A percentile compares a stretch with the other conserved stretches of the same genome.
phyloP scores from a whole-genome alignment of 2,888 invertebrate genomes.

The Synergus japonicus region DNA sequence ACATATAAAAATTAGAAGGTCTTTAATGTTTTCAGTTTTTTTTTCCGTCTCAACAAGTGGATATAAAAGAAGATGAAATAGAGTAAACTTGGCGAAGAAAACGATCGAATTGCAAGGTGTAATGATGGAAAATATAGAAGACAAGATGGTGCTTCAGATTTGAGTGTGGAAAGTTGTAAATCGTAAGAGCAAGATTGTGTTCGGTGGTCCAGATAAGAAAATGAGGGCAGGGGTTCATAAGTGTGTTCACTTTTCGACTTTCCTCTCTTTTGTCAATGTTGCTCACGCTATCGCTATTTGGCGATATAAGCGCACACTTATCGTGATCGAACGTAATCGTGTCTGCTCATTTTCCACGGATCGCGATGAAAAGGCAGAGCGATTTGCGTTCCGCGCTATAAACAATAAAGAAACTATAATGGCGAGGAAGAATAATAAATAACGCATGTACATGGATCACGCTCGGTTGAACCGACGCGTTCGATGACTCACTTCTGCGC shows the following conservation, averaged over 20 bases:
- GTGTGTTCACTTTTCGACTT: neutral
- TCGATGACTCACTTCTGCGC: slow-evolving; percentile 55
- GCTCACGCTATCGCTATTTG: neutral
- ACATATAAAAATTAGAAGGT: too few relatives aligned
- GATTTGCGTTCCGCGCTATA: slow-evolving; percentile 50
- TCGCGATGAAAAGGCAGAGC: slow-evolving; percentile 23
- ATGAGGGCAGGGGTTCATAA: neutral
- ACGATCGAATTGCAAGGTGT: too few relatives aligned
- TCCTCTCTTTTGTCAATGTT: neutral
- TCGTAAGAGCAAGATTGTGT: neutral
- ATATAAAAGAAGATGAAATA: too few relatives aligned
- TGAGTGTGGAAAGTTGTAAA: too few relatives aligned
- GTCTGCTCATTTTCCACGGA: slow-evolving; percentile 18
- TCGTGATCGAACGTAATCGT: neutral
- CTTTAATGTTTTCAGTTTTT: too few relatives aligned
- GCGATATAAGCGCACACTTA: slow-evolving; percentile 1
- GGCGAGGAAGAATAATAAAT: slow-evolving; percentile 37
- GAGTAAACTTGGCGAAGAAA: too few relatives aligned
- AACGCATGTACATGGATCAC: slow-evolving; percentile 47
- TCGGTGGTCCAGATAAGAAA: neutral
- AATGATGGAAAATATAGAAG: too few relatives aligned
- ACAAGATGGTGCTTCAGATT: too few relatives aligned
- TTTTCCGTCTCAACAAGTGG: too few relatives aligned
- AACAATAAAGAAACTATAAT: slow-evolving; percentile 39
- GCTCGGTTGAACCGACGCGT: slow-evolving; percentile 47